A percentile compares a stretch with the other conserved stretches of the same genome.
Evolutionary conservation across 2,797 vertebrate genomes (phyloP).

Genomic region (Sebastes hubbsi): DNA sequence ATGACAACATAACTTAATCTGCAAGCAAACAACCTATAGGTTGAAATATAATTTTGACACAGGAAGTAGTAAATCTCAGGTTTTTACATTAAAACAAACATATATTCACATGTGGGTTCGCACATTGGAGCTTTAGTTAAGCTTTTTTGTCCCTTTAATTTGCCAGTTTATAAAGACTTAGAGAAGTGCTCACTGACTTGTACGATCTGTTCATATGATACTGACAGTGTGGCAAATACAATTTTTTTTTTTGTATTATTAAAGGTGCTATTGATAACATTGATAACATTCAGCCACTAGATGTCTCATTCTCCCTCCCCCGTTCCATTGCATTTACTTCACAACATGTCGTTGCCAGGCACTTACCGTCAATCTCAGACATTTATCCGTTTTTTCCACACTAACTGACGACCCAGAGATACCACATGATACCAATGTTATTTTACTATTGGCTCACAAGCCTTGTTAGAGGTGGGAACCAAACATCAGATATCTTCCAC

Average conservation of each 20-base stretch:
- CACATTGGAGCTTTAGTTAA: neutral
- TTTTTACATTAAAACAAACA: neutral
- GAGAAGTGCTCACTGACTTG: neutral
- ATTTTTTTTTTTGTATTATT: neutral
- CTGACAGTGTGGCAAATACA: neutral
- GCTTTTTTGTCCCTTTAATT: neutral
- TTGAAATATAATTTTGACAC: neutral
- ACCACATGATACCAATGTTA: too few species aligned
- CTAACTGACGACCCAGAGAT: too few species aligned
- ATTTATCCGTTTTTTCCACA: too few species aligned
- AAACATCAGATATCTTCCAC: too few species aligned
- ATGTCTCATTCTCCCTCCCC: too few species aligned
- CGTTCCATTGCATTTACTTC: too few species aligned
- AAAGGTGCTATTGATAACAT: too few species aligned
- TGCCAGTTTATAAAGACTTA: neutral
- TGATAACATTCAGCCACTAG: too few species aligned
- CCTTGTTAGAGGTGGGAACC: rapidly evolving
- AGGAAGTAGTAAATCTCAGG: neutral
- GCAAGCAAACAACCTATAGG: neutral
- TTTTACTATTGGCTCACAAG: too few species aligned
- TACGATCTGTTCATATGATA: neutral
- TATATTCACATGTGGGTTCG: neutral
- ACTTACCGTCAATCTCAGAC: too few species aligned
- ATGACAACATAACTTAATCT: neutral
- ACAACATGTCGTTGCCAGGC: too few species aligned